phyloP scores from a whole-genome alignment of 2,113 vertebrate species.

The Epinephelus cyanopodus region DNA sequence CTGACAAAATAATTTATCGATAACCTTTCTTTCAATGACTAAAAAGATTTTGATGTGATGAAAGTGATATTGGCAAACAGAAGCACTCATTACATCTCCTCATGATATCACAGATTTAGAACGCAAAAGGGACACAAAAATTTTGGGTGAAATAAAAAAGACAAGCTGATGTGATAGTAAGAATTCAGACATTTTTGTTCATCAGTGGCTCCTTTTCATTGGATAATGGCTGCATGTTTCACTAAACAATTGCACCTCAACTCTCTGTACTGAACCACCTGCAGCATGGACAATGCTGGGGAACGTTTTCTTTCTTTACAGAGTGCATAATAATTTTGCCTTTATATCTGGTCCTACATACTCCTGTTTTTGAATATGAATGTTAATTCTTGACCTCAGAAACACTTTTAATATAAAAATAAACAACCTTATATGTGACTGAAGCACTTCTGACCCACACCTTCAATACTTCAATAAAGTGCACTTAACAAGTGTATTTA shows the following conservation, averaged over 20 bases:
- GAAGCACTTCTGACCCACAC: too few species aligned
- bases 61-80: background rate
- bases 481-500: too few species aligned
- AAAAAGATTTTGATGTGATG: background rate
- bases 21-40: too few species aligned
- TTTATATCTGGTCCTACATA: background rate
- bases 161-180: too few species aligned
- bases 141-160: background rate
- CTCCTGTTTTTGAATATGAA: background rate
- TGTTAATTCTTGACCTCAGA: background rate
- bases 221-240: background rate
- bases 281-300: background rate
- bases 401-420: background rate
- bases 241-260: background rate
- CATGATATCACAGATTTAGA: background rate
- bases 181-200: background rate
- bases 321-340: too few species aligned
- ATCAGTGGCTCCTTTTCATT: background rate
- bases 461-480: too few species aligned
- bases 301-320: background rate
- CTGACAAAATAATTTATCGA: background rate
- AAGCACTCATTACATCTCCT: background rate
- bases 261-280: background rate
- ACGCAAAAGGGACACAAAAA: background rate
- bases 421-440: too few species aligned